These are phyloP conservation scores for Helostoma temminkii DNA, from an alignment of 2,797 vertebrate species.

Conservation along the genomic window DNA sequence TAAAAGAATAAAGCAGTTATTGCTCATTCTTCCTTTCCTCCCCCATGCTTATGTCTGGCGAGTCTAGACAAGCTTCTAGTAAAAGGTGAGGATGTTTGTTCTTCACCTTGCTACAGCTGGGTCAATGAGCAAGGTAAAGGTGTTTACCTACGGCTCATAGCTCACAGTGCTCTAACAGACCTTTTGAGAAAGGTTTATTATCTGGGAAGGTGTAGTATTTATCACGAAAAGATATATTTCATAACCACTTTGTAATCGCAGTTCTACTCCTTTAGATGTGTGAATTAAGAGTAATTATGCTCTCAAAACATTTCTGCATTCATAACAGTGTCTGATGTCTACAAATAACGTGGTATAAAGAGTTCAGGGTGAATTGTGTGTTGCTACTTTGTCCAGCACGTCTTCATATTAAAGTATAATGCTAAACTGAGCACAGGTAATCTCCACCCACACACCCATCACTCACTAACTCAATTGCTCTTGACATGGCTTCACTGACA, in stretches of 20 bases:
- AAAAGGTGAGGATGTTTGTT: slow-evolving; percentile 70
- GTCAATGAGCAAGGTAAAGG: slow-evolving; percentile 59
- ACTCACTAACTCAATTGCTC: slow-evolving; percentile 23
- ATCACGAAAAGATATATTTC: background rate
- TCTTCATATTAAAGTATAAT: slow-evolving; percentile 35
- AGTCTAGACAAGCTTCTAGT: slow-evolving; percentile 64
- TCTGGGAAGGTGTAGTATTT: background rate
- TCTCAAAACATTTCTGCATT: slow-evolving; percentile 10
- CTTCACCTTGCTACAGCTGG: slow-evolving; percentile 65
- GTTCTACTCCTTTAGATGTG: background rate
- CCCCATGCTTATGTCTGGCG: slow-evolving; percentile 22
- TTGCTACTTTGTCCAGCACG: slow-evolving; percentile 29
- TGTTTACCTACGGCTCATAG: slow-evolving; percentile 45
- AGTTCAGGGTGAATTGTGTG: slow-evolving; percentile 5
- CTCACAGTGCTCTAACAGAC: slow-evolving; percentile 7
- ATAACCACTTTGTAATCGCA: background rate
- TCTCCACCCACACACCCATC: slow-evolving; percentile 14
- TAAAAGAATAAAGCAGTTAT: slow-evolving; percentile 4
- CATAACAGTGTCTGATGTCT: slow-evolving; percentile 16
- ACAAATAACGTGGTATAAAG: slow-evolving; percentile 21
- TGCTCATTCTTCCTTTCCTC: slow-evolving; percentile 8
- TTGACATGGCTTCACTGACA: slow-evolving; percentile 4
- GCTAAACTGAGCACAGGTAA: slow-evolving; percentile 16
- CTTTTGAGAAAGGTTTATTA: slow-evolving; percentile 5
- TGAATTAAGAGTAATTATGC: slow-evolving; percentile 1